Percentiles rank a stretch among this genome's conserved stretches.
Evolutionary conservation across 2,113 vertebrate species (phyloP).

Genomic region (Centrocercus urophasianus): DNA sequence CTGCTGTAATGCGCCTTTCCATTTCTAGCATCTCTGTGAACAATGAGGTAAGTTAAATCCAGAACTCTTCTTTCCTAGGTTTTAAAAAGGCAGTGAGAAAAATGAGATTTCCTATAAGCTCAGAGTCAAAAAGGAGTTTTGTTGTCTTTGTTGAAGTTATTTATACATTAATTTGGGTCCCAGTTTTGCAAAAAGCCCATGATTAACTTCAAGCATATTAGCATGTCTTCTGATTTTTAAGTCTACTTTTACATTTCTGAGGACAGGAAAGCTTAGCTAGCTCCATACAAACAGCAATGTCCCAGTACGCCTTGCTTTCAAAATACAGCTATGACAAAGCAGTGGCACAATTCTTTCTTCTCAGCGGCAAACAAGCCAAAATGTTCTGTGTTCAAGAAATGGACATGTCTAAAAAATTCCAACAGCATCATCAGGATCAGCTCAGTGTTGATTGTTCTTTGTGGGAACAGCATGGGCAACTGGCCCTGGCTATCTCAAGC

Average conservation of each 20-base stretch:
- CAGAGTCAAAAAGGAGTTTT: background rate
- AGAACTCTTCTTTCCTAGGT: background rate
- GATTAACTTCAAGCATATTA: background rate
- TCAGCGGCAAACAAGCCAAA: background rate
- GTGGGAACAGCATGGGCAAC: background rate
- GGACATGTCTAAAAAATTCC: background rate
- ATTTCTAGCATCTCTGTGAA: background rate
- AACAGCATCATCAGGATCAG: background rate
- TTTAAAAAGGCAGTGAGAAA: background rate
- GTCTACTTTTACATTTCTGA: background rate
- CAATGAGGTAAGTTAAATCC: background rate
- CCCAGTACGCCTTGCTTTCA: background rate
- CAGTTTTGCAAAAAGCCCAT: background rate
- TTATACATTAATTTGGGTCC: background rate
- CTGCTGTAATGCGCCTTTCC: slow-evolving; percentile 46
- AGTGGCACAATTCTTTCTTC: background rate
- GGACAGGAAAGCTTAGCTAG: background rate
- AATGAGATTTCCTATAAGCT: background rate
- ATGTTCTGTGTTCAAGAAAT: background rate
- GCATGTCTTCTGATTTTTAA: background rate
- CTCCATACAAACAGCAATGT: background rate
- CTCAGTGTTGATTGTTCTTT: background rate
- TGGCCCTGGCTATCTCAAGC: background rate
- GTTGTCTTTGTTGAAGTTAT: background rate
- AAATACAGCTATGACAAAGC: background rate